Conservation (phyloP, 2,888 invertebrate genomes). For the Boloria selene region DNA sequence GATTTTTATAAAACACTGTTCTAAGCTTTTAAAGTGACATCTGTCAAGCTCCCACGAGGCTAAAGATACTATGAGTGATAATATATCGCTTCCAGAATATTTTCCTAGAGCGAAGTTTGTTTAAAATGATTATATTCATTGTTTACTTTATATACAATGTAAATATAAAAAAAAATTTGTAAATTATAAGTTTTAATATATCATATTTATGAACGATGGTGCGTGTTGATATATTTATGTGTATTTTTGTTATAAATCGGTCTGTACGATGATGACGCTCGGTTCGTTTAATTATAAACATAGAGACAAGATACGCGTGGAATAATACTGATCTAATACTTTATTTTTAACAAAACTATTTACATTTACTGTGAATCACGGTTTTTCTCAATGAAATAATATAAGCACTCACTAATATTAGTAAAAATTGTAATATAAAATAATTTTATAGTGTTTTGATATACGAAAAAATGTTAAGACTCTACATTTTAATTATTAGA, state of each 20-base stretch:
- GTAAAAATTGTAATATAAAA: not conserved
- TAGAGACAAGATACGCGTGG: slow-evolving; percentile 12
- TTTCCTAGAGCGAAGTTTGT: not conserved
- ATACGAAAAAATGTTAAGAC: not conserved
- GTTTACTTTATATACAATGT: too few relatives aligned
- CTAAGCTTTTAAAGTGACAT: slow-evolving; percentile 17
- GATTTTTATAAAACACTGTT: slow-evolving; percentile 9
- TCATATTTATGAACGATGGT: not conserved
- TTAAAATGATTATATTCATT: not conserved
- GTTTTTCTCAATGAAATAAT: too few relatives aligned
- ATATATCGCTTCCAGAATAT: slow-evolving; percentile 2
- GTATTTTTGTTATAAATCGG: slow-evolving; percentile 17
- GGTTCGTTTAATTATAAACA: slow-evolving; percentile 22
- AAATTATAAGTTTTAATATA: too few relatives aligned
- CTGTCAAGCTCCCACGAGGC: slow-evolving; percentile 18
- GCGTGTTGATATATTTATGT: slow-evolving; percentile 3
- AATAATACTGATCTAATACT: slow-evolving; percentile 24
- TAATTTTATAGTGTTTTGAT: not conserved
- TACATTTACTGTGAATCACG: slow-evolving; percentile 8
- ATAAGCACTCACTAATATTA: not conserved
- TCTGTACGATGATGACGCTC: slow-evolving; percentile 10
- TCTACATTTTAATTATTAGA: not conserved
- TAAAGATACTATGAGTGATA: slow-evolving; percentile 6
- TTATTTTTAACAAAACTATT: slow-evolving; percentile 13
- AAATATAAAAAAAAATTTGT: too few relatives aligned